Evolutionary conservation across 2,113 vertebrate genomes (phyloP).

Genomic region (Microtus richardsoni): DNA sequence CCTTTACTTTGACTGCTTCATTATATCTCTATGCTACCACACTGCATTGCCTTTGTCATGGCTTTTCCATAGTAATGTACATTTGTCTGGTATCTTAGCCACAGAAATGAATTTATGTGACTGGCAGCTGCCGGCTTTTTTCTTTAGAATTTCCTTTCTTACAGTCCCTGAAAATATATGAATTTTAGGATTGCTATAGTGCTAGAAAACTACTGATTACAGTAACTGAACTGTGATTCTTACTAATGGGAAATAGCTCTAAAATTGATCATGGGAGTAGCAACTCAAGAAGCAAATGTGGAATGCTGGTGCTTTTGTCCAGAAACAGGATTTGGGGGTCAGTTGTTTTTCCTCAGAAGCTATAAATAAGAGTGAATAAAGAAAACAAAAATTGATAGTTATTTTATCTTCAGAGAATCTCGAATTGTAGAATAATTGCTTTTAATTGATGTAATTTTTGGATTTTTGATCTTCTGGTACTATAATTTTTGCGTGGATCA

Average conservation of each 20-base stretch:
- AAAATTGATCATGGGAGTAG: constrained; percentile 52
- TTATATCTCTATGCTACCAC: background rate
- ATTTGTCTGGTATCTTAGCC: constrained; percentile 46
- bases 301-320: constrained; percentile 35
- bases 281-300: constrained; percentile 42
- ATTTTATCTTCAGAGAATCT: constrained; percentile 51
- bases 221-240: constrained; percentile 50
- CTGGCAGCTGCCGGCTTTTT: constrained; percentile 53
- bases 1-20: constrained; percentile 48
- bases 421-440: background rate
- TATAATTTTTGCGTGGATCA: constrained; percentile 54
- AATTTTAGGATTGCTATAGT: constrained; percentile 56
- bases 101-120: constrained; percentile 37
- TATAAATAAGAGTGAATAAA: constrained; percentile 36
- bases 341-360: constrained; percentile 2
- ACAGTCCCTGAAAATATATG: constrained; percentile 51
- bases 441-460: constrained; percentile 51
- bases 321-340: constrained; percentile 27
- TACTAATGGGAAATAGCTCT: constrained; percentile 54
- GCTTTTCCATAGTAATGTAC: constrained; percentile 26
- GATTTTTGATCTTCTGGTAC: constrained; percentile 42
- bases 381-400: constrained; percentile 23
- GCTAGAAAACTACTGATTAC: constrained; percentile 47
- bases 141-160: constrained; percentile 60
- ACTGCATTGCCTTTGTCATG: constrained; percentile 32